phyloP scores from a whole-genome alignment of 2,888 invertebrate species.

The Agrochola litura region DNA sequence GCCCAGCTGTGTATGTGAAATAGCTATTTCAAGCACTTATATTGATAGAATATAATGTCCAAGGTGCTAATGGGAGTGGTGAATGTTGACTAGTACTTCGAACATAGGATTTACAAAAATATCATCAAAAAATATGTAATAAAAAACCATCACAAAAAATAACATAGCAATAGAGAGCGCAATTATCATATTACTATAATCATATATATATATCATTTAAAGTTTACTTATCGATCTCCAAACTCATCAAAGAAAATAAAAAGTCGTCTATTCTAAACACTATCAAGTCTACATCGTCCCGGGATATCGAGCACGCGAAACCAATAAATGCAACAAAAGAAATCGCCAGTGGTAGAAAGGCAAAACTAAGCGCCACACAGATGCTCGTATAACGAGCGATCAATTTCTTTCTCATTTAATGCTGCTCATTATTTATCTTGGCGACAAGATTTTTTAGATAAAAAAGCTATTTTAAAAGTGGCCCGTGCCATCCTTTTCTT shows the following conservation, averaged over 20 bases:
- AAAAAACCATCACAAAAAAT: no score
- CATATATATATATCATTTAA: no score
- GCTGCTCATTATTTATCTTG: slow-evolving; percentile 27
- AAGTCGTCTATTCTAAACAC: slow-evolving; percentile 58
- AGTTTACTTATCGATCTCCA: neutral
- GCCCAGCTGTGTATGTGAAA: no score
- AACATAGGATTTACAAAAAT: neutral
- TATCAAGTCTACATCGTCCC: slow-evolving; percentile 59
- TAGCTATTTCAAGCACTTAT: neutral
- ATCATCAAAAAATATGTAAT: no score
- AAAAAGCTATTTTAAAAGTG: slow-evolving; percentile 18
- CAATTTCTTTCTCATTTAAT: slow-evolving; percentile 52
- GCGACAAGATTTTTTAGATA: neutral
- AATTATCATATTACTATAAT: neutral
- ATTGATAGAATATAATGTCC: neutral
- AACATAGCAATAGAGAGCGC: no score
- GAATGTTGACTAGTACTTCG: neutral
- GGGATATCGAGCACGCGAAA: slow-evolving; percentile 76
- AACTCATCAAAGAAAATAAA: slow-evolving; percentile 5
- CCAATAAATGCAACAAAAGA: slow-evolving; percentile 75
- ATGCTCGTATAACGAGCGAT: slow-evolving; percentile 33
- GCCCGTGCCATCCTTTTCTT: neutral
- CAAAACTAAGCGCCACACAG: slow-evolving; percentile 57
- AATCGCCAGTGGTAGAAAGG: slow-evolving; percentile 74
- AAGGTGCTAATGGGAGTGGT: neutral